These are phyloP conservation scores for Stomatorhinus ivindoensis DNA, from an alignment of 2,113 vertebrate species.

Conservation along the genomic window DNA sequence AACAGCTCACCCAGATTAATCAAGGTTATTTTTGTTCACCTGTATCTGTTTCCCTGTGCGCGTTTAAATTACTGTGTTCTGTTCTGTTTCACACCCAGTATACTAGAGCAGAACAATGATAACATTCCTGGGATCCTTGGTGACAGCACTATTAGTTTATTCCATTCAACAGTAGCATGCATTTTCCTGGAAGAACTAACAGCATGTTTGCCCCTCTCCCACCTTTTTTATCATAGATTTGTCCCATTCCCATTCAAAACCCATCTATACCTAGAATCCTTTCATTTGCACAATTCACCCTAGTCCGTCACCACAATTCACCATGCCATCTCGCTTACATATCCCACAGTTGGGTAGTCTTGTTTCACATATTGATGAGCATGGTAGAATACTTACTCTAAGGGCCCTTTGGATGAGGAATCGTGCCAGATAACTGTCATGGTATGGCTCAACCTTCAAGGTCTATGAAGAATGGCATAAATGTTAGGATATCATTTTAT, in stretches of 20 bases:
- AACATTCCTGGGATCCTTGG: neutral
- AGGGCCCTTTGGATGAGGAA: constrained; percentile 64
- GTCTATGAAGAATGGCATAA: constrained; percentile 40
- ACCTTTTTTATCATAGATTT: neutral
- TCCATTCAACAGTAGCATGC: neutral
- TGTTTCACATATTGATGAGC: neutral
- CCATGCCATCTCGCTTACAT: neutral
- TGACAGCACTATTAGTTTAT: neutral
- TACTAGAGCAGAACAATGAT: neutral
- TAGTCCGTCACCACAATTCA: neutral
- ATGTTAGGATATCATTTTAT: neutral
- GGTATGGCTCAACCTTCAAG: constrained; percentile 67
- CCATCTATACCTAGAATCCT: neutral
- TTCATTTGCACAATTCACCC: neutral
- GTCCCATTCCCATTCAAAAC: neutral
- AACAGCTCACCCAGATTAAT: neutral
- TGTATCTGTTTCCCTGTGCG: neutral
- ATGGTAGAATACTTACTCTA: constrained; percentile 43
- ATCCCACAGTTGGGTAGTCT: neutral
- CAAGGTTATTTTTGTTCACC: neutral
- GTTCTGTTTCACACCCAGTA: neutral
- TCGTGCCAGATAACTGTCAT: constrained; percentile 62
- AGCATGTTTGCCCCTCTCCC: neutral
- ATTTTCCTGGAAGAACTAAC: neutral
- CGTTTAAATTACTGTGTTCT: neutral